These are phyloP conservation scores for Coenonympha glycerion DNA, from an alignment of 2,888 invertebrate genomes.

Conservation along the genomic window DNA sequence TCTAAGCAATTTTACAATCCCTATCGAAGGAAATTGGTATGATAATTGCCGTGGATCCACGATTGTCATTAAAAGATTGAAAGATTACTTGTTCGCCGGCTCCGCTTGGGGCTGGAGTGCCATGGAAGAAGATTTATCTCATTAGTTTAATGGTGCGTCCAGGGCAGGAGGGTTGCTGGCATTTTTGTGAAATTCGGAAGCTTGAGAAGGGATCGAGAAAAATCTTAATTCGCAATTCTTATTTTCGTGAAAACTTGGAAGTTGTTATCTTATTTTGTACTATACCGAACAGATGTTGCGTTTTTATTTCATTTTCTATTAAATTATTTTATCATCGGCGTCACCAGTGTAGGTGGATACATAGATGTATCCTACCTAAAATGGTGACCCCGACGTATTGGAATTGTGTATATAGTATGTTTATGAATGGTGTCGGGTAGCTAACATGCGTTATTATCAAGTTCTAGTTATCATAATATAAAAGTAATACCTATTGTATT, in stretches of 20 bases:
- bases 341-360: too few relatives aligned
- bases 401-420: too few relatives aligned
- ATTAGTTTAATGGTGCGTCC: constrained; percentile 71
- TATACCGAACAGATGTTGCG: not conserved
- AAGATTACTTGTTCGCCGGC: constrained; percentile 59
- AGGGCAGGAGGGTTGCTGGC: constrained; percentile 43
- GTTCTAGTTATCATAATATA: too few relatives aligned
- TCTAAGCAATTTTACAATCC: constrained; percentile 31
- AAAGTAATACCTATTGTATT: too few relatives aligned
- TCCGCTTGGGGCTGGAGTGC: constrained; percentile 49
- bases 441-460: too few relatives aligned
- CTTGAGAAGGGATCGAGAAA: constrained; percentile 30
- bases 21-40: constrained; percentile 27
- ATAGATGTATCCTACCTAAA: too few relatives aligned
- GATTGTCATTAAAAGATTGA: constrained; percentile 72
- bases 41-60: constrained; percentile 48
- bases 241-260: not conserved
- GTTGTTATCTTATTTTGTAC: not conserved
- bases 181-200: constrained; percentile 17
- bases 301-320: too few relatives aligned
- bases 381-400: too few relatives aligned
- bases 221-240: constrained; percentile 24
- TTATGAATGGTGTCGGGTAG: too few relatives aligned
- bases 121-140: constrained; percentile 60
- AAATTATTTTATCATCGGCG: too few relatives aligned